Evolutionary conservation across 2,797 vertebrate genomes (phyloP), one percentile per base, ranked within the genome.

Genomic region (Peromyscus eremicus): DNA sequence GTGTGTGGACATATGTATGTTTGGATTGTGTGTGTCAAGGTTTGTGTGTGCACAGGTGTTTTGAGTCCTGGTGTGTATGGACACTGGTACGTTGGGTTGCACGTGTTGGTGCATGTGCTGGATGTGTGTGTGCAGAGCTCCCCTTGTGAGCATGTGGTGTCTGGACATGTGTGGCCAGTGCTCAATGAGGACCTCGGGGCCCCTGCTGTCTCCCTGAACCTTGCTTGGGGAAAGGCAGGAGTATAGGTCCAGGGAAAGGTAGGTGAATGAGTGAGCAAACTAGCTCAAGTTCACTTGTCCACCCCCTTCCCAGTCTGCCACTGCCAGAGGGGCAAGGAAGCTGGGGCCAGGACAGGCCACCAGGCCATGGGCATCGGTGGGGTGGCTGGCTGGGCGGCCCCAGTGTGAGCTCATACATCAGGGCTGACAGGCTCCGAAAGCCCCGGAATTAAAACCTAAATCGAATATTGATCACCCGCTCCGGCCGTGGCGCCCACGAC

Each of bases 381-480:
- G 98, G 97, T 97, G 94, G 99, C 99, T 99, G 99, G 99, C 99
- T 99, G 99, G 98, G 99, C 99, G 99, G 99, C 99, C 99, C 98
- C 98, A 98, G 99, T 99, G 99, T 99, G 99, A 99, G 99, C 99
- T 99, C 99, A 99, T 99, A 99, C 99, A 99, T 99, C 99, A 99
- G 98, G 99, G 99, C 99, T 99, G 99, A 99, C 99, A 99, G 99
- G 99, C 99, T 99, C 99, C 99, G 99, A 99, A 99, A 99, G 99
- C 99, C 99, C 99, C 99, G 99, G 99, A 99, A 99, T 99, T 99
- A 99, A 99, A 99, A 99, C 99, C 99, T 99, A 99, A 99, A 99
- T 99, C 99, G 99, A 99, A 99, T 99, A 99, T 99, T 99, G 99
- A 99, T 99, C 99, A 99, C 98, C 91, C 95, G 99, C 99, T 99